phyloP scores from a whole-genome alignment of 1,140 invertebrate species.

The Drosophila rhopaloa region DNA sequence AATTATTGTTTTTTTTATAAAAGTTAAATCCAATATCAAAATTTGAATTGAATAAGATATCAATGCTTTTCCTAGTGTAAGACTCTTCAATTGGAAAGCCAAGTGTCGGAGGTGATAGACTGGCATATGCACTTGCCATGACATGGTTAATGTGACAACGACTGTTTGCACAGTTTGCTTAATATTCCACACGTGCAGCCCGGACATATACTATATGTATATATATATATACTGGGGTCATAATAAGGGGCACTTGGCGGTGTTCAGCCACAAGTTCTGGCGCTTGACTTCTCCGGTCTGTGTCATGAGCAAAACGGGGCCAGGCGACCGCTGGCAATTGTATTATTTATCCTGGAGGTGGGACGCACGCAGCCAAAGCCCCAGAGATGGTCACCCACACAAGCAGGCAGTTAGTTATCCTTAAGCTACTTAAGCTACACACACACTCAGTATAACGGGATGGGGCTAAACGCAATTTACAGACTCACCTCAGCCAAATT shows the following conservation, averaged over 20 bases:
- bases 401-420: slow-evolving; percentile 18
- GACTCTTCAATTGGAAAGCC: neutral
- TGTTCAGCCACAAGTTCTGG: slow-evolving; percentile 33
- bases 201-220: neutral
- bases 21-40: too few relatives aligned
- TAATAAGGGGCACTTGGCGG: slow-evolving; percentile 48
- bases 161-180: slow-evolving; percentile 62
- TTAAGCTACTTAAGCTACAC: slow-evolving; percentile 39
- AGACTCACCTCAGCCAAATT: slow-evolving; percentile 68
- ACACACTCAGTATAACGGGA: neutral
- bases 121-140: slow-evolving; percentile 53
- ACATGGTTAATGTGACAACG: slow-evolving; percentile 55
- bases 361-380: slow-evolving; percentile 15
- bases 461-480: slow-evolving; percentile 35
- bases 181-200: slow-evolving; percentile 62
- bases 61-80: neutral
- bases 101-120: slow-evolving; percentile 27
- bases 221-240: slow-evolving; percentile 11
- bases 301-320: slow-evolving; percentile 62
- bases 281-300: slow-evolving; percentile 28
- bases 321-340: slow-evolving; percentile 26
- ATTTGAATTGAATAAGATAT: neutral
- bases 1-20: too few relatives aligned
- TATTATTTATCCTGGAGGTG: slow-evolving; percentile 23
- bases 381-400: slow-evolving; percentile 30